Evolutionary conservation across 2,797 vertebrate genomes (phyloP), one percentile per base, ranked within the genome.

Genomic region (Rhinogobio ventralis): DNA sequence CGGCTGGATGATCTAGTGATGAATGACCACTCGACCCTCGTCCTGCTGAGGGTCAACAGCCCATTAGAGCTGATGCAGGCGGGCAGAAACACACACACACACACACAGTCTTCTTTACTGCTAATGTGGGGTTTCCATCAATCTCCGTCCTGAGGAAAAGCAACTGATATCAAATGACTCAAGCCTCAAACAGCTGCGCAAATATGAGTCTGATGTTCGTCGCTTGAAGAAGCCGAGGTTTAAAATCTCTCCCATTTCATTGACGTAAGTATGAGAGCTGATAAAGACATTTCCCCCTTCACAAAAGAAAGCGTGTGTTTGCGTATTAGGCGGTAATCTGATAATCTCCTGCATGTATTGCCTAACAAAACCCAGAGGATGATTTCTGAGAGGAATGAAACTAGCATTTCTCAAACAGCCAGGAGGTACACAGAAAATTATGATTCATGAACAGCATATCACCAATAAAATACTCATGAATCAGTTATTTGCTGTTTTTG

Each of bases 1-100:
- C 46, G 82, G 91, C 92, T 90, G 93, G 91, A 93, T 75, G 42
- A 88, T 87, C 74, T 86, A 86, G 83, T 94, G 94, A 95, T 94
- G 88, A 93, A 95, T 92, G 90, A 91, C 90, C 89, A 90, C 92
- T 92, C 91, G 60, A 87, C 93, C 62, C 92, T 60, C 88, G 84
- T 77, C 89, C 76, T 87, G 85, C 82, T 89, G 87, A 87, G 92
- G 94, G 94, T 94, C 93, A 95, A 94, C 89, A 93, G 91, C 90
- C 93, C 92, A 95, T 94, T 95, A 93, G 90, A 87, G 87, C 91
- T 89, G 90, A 93, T 86, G 55, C 64, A 78, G 82, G 15, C 75
- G 13, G 10, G 36, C 51, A 66, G 71, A 42, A n/a, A 28, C 68
- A 9, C 67, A 45, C 77, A 4, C 39, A 20, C 82, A 73, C 64